Evolutionary conservation across 2,888 invertebrate species (phyloP), one percentile per base, ranked within the genome.

Genomic region (Philaethria dido): DNA sequence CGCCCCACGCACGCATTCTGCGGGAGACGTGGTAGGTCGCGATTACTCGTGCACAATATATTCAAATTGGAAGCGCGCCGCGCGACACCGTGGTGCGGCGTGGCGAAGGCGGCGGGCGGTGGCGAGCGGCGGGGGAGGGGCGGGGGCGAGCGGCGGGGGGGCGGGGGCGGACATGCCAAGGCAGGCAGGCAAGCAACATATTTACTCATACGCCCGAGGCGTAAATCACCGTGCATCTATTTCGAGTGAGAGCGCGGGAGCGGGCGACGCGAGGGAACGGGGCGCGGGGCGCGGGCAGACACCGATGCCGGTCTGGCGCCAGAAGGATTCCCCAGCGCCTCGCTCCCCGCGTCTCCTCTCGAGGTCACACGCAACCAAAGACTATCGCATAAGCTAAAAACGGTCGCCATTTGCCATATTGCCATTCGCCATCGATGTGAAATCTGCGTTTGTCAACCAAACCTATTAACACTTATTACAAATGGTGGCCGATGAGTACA

Each of bases 311-410:
- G 92, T 92, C 93, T 93, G 92, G 93, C 93, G 93, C 93, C 93
- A 92, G 88, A 90, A 92, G 93, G 93, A 93, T 93, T 93, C 93
- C 93, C 93, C 93, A 89, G 90, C 91, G 87, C 89, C 86, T 80
- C 88, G 67, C 78, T 71, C 78, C 80, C 78, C 79, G 78, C 80
- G 73, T 78, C 75, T 80, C 76, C 78, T 54, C 81, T 75, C 79
- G 80, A 81, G 81, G 81, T 80, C 80, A 78, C 78, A 74, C 77
- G 77, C 77, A 74, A 75, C 77, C 74, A 73, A 73, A n/a, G n/a
- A n/a, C n/a, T n/a, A n/a, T n/a, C n/a, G 73, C 73, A 73, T 69
- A 68, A 72, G 69, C 48, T 64, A 44, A n/a, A n/a, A n/a, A n/a
- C n/a, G n/a, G n/a, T n/a, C n/a, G n/a, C n/a, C n/a, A n/a, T n/a